Percentiles rank a stretch among this genome's conserved stretches.
Evolutionary conservation across 2,888 invertebrate genomes (phyloP).

Genomic region (Tetragonula carbonaria): DNA sequence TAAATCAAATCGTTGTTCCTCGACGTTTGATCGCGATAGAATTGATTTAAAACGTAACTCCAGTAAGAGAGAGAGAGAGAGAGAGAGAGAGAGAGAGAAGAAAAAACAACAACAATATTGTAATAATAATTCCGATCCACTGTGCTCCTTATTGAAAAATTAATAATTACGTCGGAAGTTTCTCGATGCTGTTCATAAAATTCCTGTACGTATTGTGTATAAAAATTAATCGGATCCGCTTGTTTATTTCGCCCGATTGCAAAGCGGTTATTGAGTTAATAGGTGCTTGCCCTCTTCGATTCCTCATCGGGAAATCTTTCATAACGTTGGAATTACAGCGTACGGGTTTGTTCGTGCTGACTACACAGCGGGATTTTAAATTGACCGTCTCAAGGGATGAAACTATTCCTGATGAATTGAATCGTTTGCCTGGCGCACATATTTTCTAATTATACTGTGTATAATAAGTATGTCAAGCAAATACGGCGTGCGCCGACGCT

Average conservation of each 20-base stretch:
- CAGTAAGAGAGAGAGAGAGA: too few species aligned
- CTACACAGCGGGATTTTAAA: neutral
- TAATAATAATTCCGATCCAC: too few species aligned
- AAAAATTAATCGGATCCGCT: too few species aligned
- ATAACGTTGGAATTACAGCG: neutral
- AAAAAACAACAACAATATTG: too few species aligned
- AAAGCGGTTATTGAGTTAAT: neutral
- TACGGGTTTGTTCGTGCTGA: neutral
- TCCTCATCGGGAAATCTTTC: neutral
- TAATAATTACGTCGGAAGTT: too few species aligned
- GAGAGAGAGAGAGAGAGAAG: too few species aligned
- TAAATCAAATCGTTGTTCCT: neutral
- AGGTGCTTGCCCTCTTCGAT: neutral
- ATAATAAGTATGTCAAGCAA: conserved; percentile 13
- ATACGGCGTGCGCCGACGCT: neutral
- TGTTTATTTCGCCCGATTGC: too few species aligned
- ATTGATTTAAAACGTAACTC: too few species aligned
- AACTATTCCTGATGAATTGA: neutral
- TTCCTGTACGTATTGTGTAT: too few species aligned
- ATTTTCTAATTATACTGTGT: neutral
- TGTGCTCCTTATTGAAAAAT: too few species aligned
- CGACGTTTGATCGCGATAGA: too few species aligned
- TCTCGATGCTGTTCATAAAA: too few species aligned
- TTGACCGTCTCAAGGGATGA: neutral
- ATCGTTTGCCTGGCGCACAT: neutral